A percentile compares a stretch with the other conserved stretches of the same genome.
Conservation (phyloP, 2,113 vertebrate species). For the Podarcis muralis region DNA sequence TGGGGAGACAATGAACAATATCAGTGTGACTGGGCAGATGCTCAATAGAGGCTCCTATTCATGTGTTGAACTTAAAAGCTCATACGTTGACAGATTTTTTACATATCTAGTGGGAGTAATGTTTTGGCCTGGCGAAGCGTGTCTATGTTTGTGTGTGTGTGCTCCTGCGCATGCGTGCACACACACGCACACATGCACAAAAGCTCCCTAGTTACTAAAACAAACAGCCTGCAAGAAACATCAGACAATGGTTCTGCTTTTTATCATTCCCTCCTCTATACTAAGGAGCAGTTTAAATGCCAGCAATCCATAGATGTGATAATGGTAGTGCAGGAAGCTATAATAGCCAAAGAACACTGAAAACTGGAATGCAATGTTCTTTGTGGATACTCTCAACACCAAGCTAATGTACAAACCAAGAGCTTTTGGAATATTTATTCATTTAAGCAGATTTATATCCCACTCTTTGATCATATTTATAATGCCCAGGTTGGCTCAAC, state of each 20-base stretch:
- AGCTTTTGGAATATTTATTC: background rate
- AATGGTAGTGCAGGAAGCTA: background rate
- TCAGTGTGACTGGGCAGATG: background rate
- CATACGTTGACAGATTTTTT: conserved; percentile 57
- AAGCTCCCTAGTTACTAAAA: background rate
- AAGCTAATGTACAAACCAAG: background rate
- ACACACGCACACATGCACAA: background rate
- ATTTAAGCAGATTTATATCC: background rate
- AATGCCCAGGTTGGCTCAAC: background rate
- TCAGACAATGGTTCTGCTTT: conserved; percentile 14
- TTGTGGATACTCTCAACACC: conserved; percentile 18
- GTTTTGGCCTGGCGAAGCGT: conserved; percentile 9
- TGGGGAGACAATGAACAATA: conserved; percentile 66
- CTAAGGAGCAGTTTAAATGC: background rate
- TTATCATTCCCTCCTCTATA: background rate
- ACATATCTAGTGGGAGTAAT: conserved; percentile 44
- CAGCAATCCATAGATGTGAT: background rate
- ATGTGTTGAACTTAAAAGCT: conserved; percentile 62
- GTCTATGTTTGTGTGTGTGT: background rate
- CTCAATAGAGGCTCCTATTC: conserved; percentile 57
- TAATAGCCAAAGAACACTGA: conserved; percentile 19
- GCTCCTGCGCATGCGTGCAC: too few relatives aligned
- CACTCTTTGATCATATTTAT: background rate
- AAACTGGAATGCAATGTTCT: conserved; percentile 17
- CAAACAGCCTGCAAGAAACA: background rate